A percentile compares a stretch with the other conserved stretches of the same genome.
Evolutionary conservation across 2,888 invertebrate genomes (phyloP).

Genomic region (Shargacucullia verbasci): DNA sequence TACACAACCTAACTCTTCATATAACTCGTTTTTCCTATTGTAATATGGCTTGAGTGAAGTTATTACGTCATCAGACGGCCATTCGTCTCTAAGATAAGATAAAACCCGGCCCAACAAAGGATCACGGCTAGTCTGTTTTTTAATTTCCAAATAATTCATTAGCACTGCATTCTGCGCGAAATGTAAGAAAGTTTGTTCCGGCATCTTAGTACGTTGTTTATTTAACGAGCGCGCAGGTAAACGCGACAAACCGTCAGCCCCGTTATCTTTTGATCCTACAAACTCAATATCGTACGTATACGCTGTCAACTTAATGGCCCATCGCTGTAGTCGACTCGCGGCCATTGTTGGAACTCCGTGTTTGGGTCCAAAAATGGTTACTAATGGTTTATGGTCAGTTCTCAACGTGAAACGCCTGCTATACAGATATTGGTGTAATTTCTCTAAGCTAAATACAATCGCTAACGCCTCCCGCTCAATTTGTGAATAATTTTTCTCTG

Average conservation of each 20-base stretch:
- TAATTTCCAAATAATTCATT: background rate
- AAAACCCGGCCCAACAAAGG: background rate
- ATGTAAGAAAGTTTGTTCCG: background rate
- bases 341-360: background rate
- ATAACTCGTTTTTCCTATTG: background rate
- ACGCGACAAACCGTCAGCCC: background rate
- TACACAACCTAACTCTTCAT: background rate
- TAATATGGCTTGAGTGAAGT: background rate
- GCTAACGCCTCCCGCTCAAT: constrained; percentile 11
- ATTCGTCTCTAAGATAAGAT: background rate
- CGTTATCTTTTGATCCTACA: background rate
- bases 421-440: background rate
- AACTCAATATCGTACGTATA: background rate
- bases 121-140: constrained; percentile 1
- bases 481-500: constrained; percentile 1
- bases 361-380: background rate
- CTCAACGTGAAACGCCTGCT: background rate
- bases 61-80: background rate
- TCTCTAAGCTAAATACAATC: background rate
- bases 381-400: background rate
- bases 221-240: background rate
- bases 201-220: background rate
- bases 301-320: background rate
- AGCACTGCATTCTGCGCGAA: constrained; percentile 1
- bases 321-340: background rate